Conservation (phyloP, 2,888 invertebrate genomes). For the Polyommatus iphigenia region DNA sequence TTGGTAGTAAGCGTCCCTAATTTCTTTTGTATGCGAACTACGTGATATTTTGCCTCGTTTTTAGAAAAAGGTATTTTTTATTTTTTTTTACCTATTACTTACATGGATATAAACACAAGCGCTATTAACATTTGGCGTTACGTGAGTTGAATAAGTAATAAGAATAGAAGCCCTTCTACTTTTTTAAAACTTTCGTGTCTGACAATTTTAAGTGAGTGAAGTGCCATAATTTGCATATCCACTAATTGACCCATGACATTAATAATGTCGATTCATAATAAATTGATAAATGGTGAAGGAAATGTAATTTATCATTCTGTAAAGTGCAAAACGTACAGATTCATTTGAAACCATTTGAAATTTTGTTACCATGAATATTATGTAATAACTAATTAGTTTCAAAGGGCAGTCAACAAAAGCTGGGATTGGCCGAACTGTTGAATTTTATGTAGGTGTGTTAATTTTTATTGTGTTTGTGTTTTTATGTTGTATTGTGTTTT, state of each 20-base stretch:
- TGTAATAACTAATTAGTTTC: neutral
- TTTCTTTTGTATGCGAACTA: neutral
- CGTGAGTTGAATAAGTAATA: too few relatives aligned
- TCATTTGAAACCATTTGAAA: conserved; percentile 3
- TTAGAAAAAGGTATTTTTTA: neutral
- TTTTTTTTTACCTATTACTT: neutral
- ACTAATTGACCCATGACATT: neutral
- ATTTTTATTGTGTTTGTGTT: too few relatives aligned
- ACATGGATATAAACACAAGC: neutral
- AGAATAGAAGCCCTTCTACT: neutral
- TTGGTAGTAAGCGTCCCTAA: neutral
- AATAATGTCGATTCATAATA: neutral
- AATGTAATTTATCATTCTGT: conserved; percentile 1
- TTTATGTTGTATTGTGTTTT: too few relatives aligned
- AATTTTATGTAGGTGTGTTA: too few relatives aligned
- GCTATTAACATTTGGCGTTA: too few relatives aligned
- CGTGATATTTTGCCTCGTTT: neutral
- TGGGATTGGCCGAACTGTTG: neutral
- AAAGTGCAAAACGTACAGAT: neutral
- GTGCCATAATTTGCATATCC: neutral
- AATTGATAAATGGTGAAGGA: neutral
- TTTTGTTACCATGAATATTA: neutral
- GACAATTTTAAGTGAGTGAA: too few relatives aligned
- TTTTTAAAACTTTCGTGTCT: neutral
- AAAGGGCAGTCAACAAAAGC: neutral